Evolutionary conservation across 2,113 vertebrate genomes (phyloP).

Genomic region (Nannospalax galili): DNA sequence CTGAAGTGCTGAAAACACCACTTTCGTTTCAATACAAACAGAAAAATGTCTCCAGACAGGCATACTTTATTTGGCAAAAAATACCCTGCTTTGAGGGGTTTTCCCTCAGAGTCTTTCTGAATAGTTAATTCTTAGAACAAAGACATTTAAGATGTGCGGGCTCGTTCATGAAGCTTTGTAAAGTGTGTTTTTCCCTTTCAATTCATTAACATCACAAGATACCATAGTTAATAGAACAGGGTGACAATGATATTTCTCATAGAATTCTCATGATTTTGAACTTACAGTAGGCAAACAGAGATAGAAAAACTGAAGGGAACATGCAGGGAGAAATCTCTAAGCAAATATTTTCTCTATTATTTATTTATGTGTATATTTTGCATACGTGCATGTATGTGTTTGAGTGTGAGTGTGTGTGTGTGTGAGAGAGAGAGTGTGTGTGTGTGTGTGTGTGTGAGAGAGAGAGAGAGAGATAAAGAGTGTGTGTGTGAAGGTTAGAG

Average conservation of each 20-base stretch:
- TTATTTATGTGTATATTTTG: too few relatives aligned
- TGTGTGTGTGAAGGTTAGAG: background rate
- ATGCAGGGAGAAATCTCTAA: background rate
- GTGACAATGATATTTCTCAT: slow-evolving; percentile 13
- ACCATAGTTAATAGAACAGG: background rate
- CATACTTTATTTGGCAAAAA: slow-evolving; percentile 33
- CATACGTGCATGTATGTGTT: background rate
- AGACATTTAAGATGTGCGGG: background rate
- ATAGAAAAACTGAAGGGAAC: background rate
- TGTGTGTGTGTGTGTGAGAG: too few relatives aligned
- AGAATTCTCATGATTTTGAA: background rate
- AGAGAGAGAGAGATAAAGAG: too few relatives aligned
- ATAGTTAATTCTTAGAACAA: background rate
- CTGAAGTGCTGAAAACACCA: background rate
- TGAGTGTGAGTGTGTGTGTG: background rate
- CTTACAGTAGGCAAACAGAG: background rate
- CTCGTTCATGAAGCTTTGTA: slow-evolving; percentile 32
- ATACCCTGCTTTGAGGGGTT: background rate
- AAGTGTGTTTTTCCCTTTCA: slow-evolving; percentile 23
- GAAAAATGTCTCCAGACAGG: slow-evolving; percentile 5
- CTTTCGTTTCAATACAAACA: slow-evolving; percentile 41
- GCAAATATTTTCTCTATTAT: background rate
- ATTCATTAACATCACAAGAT: slow-evolving; percentile 45
- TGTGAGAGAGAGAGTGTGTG: too few relatives aligned
- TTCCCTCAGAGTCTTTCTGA: slow-evolving; percentile 31